Percentiles rank a stretch among this genome's conserved stretches.
Evolutionary conservation across 2,113 vertebrate genomes (phyloP).

Genomic region (Apteryx mantelli): DNA sequence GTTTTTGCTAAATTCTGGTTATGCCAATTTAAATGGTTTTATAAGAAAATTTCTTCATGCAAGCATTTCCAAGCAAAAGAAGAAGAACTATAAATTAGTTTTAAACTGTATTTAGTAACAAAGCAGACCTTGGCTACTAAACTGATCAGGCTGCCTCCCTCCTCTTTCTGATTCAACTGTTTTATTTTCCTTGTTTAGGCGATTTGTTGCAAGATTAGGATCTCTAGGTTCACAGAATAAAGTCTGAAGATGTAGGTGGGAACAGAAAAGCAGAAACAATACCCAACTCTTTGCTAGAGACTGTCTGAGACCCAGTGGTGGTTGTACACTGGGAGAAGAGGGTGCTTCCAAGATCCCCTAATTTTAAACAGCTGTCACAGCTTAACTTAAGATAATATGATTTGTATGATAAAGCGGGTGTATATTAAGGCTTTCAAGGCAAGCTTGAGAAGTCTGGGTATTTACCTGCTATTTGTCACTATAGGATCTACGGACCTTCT

Average conservation of each 20-base stretch:
- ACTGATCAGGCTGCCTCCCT: neutral
- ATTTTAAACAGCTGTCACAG: neutral
- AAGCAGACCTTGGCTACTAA: neutral
- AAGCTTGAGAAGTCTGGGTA: neutral
- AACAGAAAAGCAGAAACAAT: neutral
- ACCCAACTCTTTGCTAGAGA: neutral
- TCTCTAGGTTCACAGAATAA: neutral
- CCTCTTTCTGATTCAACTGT: neutral
- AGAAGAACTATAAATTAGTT: neutral
- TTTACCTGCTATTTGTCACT: neutral
- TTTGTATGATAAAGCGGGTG: neutral
- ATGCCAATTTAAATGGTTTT: neutral
- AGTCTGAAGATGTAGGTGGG: neutral
- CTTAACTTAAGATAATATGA: fast-evolving
- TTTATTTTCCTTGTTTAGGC: neutral
- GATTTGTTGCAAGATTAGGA: fast-evolving
- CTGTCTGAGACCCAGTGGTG: fast-evolving
- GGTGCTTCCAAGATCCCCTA: neutral
- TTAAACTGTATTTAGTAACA: neutral
- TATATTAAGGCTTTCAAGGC: neutral
- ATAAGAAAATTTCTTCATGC: neutral
- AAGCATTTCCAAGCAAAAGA: neutral
- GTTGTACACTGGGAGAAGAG: neutral
- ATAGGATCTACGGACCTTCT: neutral
- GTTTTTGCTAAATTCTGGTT: neutral